These are phyloP conservation scores for Astropecten irregularis DNA, from an alignment of 53 echinoderm and acorn worm genomes.

Conservation along the genomic window DNA sequence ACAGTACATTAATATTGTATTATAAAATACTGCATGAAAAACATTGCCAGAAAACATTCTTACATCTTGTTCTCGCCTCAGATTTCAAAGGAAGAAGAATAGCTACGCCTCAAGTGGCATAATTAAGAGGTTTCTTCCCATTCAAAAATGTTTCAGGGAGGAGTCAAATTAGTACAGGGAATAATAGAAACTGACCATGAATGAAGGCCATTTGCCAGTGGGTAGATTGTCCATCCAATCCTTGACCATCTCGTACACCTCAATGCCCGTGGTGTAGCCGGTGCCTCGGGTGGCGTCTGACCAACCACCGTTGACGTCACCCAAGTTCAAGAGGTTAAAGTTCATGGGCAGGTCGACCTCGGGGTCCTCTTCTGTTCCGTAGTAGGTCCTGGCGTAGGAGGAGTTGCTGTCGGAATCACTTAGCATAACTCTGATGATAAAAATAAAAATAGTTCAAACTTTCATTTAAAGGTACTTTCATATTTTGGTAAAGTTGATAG, in stretches of 20 bases:
- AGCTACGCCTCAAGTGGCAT: too few species aligned
- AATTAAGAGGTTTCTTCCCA: too few species aligned
- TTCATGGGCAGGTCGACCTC: slow-evolving; percentile 85
- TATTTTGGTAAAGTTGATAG: too few species aligned
- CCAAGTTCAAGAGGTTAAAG: slow-evolving; percentile 73
- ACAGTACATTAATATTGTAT: too few species aligned
- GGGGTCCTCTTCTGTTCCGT: slow-evolving; percentile 49
- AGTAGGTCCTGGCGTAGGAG: slow-evolving; percentile 68
- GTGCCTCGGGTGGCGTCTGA: neutral
- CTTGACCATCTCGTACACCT: slow-evolving; percentile 60
- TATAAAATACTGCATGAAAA: too few species aligned
- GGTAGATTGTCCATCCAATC: slow-evolving; percentile 68
- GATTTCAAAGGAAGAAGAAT: too few species aligned
- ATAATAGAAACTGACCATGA: slow-evolving; percentile 68
- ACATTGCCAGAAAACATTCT: too few species aligned
- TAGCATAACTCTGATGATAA: slow-evolving; percentile 67
- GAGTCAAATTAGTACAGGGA: too few species aligned
- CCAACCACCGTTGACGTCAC: slow-evolving; percentile 54
- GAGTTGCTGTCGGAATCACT: slow-evolving; percentile 76
- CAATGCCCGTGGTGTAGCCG: slow-evolving; percentile 61
- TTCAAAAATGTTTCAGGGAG: too few species aligned
- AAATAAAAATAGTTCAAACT: neutral
- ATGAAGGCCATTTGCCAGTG: slow-evolving; percentile 75
- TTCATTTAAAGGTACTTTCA: too few species aligned
- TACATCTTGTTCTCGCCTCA: too few species aligned